Evolutionary conservation across 1,140 invertebrate genomes (phyloP).

Genomic region (Steinernema feltiae): DNA sequence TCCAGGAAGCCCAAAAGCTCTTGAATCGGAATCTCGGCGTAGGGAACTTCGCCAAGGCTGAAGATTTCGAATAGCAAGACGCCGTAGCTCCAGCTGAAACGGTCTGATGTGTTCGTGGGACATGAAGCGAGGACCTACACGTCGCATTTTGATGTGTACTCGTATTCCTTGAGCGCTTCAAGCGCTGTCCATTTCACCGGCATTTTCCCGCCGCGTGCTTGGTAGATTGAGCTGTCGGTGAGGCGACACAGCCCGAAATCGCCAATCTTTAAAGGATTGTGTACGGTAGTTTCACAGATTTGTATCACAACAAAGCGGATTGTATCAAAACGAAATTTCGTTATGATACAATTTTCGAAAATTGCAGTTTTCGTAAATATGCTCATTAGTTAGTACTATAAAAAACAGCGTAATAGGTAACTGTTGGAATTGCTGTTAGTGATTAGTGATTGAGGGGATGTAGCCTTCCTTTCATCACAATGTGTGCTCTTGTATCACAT

Average conservation of each 20-base stretch:
- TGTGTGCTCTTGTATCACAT: too few species aligned
- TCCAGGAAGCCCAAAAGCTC: constrained; percentile 21
- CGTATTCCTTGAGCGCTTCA: constrained; percentile 80
- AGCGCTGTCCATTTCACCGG: constrained; percentile 95
- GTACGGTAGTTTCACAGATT: too few species aligned
- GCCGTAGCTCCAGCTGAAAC: constrained; percentile 60
- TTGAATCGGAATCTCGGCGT: constrained; percentile 50
- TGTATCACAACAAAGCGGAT: too few species aligned
- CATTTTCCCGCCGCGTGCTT: constrained; percentile 75
- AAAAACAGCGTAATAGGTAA: too few species aligned
- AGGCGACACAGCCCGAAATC: constrained; percentile 91
- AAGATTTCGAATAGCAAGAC: constrained; percentile 61
- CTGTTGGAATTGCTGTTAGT: too few species aligned
- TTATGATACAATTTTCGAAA: too few species aligned
- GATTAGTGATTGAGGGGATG: too few species aligned
- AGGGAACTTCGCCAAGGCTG: constrained; percentile 61
- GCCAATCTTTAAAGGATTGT: constrained; percentile 78
- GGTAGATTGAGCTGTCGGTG: constrained; percentile 84
- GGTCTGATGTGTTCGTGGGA: constrained; percentile 4
- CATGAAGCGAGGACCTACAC: constrained; percentile 65
- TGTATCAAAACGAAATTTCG: neutral
- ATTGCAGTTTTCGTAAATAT: too few species aligned
- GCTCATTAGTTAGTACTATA: too few species aligned
- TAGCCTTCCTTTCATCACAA: too few species aligned
- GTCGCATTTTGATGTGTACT: constrained; percentile 90